phyloP scores from a whole-genome alignment of 2,797 vertebrate genomes.

The Spinibarbus caldwelli region DNA sequence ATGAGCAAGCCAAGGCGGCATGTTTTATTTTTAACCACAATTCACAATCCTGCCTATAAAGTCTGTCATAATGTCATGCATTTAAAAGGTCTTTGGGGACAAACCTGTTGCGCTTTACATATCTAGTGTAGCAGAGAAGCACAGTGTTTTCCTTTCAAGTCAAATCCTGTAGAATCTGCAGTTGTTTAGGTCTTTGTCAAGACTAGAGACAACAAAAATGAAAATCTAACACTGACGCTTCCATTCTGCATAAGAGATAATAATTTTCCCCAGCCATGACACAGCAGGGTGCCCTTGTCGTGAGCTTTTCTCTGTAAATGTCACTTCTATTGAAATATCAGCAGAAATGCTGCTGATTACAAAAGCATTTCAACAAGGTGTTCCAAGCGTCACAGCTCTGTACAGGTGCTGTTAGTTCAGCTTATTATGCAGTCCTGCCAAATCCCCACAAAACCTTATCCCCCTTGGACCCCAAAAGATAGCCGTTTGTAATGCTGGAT shows the following conservation, averaged over 20 bases:
- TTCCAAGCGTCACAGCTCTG: slow-evolving; percentile 16
- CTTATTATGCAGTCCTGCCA: slow-evolving; percentile 5
- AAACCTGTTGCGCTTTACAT: not conserved
- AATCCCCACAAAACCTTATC: not conserved
- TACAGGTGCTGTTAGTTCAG: slow-evolving; percentile 29
- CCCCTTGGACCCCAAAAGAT: not conserved
- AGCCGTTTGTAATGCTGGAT: not conserved
- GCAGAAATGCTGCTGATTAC: slow-evolving; percentile 51
- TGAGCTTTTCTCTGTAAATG: slow-evolving; percentile 46
- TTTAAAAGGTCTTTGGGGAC: not conserved
- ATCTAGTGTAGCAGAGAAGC: not conserved
- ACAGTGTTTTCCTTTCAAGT: not conserved
- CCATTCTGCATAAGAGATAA: slow-evolving; percentile 25
- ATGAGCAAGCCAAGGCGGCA: slow-evolving; percentile 34
- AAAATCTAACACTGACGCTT: not conserved
- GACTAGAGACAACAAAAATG: slow-evolving; percentile 1
- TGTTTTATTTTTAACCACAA: slow-evolving; percentile 15
- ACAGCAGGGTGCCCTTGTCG: slow-evolving; percentile 41
- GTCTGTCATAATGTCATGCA: not conserved
- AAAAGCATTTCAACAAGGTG: slow-evolving; percentile 33
- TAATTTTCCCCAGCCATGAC: slow-evolving; percentile 1
- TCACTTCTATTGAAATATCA: slow-evolving; percentile 55
- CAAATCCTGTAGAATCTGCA: not conserved
- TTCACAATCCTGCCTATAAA: slow-evolving; percentile 17
- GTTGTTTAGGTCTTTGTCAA: slow-evolving; percentile 11